Conservation (phyloP, 2,888 invertebrate genomes). For the Melinaea menophilus region DNA sequence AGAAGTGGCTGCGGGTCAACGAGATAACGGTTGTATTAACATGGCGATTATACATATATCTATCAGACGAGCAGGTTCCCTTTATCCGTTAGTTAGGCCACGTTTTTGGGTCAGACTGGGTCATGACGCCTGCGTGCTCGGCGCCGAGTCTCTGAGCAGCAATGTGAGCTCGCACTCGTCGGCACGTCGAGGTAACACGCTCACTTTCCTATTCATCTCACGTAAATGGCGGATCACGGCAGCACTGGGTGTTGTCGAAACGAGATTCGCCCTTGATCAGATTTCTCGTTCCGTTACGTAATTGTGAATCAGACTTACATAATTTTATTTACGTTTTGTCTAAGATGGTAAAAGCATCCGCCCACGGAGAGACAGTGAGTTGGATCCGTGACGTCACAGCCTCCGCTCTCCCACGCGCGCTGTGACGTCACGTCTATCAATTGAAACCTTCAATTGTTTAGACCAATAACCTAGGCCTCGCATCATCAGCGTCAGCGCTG, state of each 20-base stretch:
- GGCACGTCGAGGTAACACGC: slow-evolving; percentile 71
- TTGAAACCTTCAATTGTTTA: slow-evolving; percentile 39
- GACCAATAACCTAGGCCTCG: slow-evolving; percentile 37
- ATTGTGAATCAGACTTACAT: slow-evolving; percentile 40
- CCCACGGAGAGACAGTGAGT: slow-evolving; percentile 43
- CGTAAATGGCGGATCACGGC: slow-evolving; percentile 70
- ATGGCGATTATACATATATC: slow-evolving; percentile 36
- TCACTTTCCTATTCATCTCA: slow-evolving; percentile 72
- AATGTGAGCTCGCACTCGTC: slow-evolving; percentile 62
- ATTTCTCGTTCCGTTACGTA: slow-evolving; percentile 73
- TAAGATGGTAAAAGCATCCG: slow-evolving; percentile 40
- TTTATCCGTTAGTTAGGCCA: slow-evolving; percentile 65
- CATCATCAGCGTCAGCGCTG: slow-evolving; percentile 48
- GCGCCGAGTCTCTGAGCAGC: slow-evolving; percentile 53
- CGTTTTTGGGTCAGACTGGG: slow-evolving; percentile 75
- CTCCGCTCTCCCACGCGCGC: slow-evolving; percentile 51
- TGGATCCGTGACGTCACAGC: slow-evolving; percentile 71
- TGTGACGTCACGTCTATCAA: slow-evolving; percentile 57
- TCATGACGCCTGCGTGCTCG: slow-evolving; percentile 73
- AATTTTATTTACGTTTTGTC: slow-evolving; percentile 57
- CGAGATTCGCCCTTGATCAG: slow-evolving; percentile 60
- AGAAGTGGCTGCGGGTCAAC: slow-evolving; percentile 40
- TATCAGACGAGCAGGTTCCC: slow-evolving; percentile 62
- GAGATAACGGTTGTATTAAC: slow-evolving; percentile 54
- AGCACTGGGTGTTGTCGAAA: slow-evolving; percentile 67